A percentile compares a stretch with the other conserved stretches of the same genome.
Conservation (phyloP, 2,888 invertebrate species). For the Tenthredo amoena region DNA sequence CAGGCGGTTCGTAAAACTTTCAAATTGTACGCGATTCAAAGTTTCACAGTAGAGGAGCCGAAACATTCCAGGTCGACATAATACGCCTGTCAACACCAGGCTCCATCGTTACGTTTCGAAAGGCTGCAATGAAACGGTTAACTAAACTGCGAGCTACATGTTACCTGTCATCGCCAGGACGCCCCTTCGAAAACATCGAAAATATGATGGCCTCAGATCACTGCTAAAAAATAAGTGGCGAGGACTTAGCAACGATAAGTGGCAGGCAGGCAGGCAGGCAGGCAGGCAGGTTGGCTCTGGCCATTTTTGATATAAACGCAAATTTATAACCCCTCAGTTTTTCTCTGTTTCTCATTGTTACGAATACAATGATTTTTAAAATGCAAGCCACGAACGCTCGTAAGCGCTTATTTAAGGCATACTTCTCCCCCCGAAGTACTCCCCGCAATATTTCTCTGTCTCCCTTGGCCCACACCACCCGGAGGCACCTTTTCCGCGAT, state of each 20-base stretch:
- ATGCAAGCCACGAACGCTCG: slow-evolving; percentile 38
- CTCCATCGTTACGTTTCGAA: slow-evolving; percentile 76
- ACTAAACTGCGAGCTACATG: slow-evolving; percentile 73
- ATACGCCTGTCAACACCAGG: slow-evolving; percentile 72
- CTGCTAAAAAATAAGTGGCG: slow-evolving; percentile 41
- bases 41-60: slow-evolving; percentile 54
- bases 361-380: slow-evolving; percentile 45
- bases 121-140: slow-evolving; percentile 77
- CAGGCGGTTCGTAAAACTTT: slow-evolving; percentile 42
- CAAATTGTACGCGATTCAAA: slow-evolving; percentile 43
- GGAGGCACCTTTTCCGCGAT: background rate
- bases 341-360: slow-evolving; percentile 27
- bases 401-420: slow-evolving; percentile 26
- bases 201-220: slow-evolving; percentile 48
- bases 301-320: slow-evolving; percentile 1
- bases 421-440: background rate
- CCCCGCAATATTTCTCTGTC: background rate
- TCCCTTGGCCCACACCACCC: background rate
- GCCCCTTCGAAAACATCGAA: slow-evolving; percentile 24
- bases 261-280: background rate
- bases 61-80: slow-evolving; percentile 66
- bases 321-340: background rate
- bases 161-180: slow-evolving; percentile 40
- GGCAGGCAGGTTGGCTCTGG: background rate
- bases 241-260: slow-evolving; percentile 22